Conservation (phyloP, 2,888 invertebrate species). For the Erebia ligea region DNA sequence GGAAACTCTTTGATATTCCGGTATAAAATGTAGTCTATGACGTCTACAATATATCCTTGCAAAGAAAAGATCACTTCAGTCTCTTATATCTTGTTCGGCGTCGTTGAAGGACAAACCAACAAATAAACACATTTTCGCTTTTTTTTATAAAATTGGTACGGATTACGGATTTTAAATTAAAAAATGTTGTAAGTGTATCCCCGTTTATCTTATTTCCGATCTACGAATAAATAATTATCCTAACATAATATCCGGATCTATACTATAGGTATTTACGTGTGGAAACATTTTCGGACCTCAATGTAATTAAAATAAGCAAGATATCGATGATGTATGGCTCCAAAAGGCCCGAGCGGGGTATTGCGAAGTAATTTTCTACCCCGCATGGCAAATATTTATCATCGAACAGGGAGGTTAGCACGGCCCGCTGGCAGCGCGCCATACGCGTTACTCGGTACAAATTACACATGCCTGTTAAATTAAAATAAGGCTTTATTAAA, state of each 20-base stretch:
- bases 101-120: too few species aligned
- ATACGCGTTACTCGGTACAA: slow-evolving; percentile 45
- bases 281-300: slow-evolving; percentile 10
- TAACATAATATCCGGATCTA: neutral
- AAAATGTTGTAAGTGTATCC: too few species aligned
- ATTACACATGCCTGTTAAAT: slow-evolving; percentile 53
- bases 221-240: too few species aligned
- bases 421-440: slow-evolving; percentile 39
- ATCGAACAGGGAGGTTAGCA: slow-evolving; percentile 28
- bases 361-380: slow-evolving; percentile 33
- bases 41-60: too few species aligned
- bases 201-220: too few species aligned
- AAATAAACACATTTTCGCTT: too few species aligned
- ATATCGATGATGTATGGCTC: slow-evolving; percentile 22
- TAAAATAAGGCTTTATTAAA: slow-evolving; percentile 20
- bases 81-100: too few species aligned
- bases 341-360: slow-evolving; percentile 14
- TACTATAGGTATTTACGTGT: neutral
- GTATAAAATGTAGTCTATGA: too few species aligned
- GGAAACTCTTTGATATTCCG: too few species aligned
- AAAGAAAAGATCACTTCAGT: too few species aligned
- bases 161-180: too few species aligned
- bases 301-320: slow-evolving; percentile 20
- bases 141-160: too few species aligned
- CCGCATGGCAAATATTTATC: slow-evolving; percentile 34